A percentile compares a stretch with the other conserved stretches of the same genome.
Evolutionary conservation across 2,113 vertebrate genomes (phyloP).

Genomic region (Gambusia affinis): DNA sequence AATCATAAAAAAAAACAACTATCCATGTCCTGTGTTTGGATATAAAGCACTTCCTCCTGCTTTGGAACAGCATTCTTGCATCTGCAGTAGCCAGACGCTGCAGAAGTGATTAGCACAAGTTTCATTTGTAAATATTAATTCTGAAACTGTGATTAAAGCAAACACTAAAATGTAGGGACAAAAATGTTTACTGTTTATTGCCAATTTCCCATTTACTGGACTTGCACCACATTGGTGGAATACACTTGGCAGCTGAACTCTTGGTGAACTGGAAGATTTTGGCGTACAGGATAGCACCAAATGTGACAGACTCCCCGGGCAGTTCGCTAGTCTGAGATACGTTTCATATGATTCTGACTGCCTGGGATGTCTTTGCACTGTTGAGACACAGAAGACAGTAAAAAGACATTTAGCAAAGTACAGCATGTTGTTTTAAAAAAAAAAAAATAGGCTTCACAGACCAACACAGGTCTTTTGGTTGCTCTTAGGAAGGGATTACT

Average conservation of each 20-base stretch:
- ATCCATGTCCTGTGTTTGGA: too few relatives aligned
- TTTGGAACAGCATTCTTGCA: neutral
- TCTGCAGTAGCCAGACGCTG: neutral
- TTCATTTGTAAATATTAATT: neutral
- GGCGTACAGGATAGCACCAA: conserved; percentile 11
- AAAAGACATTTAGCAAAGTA: conserved; percentile 9
- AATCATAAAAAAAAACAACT: too few relatives aligned
- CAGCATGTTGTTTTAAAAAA: conserved; percentile 18
- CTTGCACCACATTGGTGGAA: neutral
- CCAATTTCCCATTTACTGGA: conserved; percentile 7
- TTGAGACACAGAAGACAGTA: neutral
- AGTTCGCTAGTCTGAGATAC: conserved; percentile 22
- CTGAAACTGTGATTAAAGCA: neutral
- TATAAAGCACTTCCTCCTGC: neutral
- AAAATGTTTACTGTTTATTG: neutral
- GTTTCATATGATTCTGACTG: conserved; percentile 5
- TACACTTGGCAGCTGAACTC: conserved; percentile 43
- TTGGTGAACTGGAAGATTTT: conserved; percentile 45
- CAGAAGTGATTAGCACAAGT: neutral
- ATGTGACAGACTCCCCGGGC: conserved; percentile 22
- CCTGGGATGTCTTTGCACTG: conserved; percentile 1
- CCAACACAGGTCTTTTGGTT: neutral
- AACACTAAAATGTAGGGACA: neutral
- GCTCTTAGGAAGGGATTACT: too few relatives aligned
- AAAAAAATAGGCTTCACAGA: neutral